A percentile compares a stretch with the other conserved stretches of the same genome.
Evolutionary conservation across 1,140 invertebrate species (phyloP).

Genomic region (Drosophila sp.): DNA sequence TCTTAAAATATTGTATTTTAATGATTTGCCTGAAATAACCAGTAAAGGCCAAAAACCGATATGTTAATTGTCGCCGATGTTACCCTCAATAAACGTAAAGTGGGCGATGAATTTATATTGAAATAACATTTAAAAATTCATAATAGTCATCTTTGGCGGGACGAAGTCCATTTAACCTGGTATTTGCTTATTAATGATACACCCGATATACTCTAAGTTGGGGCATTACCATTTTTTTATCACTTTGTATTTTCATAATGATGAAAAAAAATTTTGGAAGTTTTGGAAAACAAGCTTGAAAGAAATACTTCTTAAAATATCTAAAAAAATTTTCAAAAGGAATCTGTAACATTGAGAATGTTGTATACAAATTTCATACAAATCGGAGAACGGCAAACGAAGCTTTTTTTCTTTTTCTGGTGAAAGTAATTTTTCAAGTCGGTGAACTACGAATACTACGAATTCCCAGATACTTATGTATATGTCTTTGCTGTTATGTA

Average conservation of each 20-base stretch:
- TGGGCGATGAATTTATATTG: slow-evolving; percentile 58
- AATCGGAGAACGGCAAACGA: no score
- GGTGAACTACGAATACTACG: no score
- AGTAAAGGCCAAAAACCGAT: slow-evolving; percentile 28
- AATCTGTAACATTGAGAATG: no score
- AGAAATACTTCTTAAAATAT: no score
- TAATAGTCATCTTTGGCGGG: background rate
- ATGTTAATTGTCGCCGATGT: slow-evolving; percentile 26
- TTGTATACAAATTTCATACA: no score
- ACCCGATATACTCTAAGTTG: background rate
- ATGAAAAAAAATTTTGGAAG: no score
- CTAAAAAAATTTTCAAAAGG: no score
- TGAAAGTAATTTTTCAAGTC: no score
- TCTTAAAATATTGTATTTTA: slow-evolving; percentile 78
- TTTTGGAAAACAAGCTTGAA: no score
- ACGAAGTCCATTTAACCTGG: slow-evolving; percentile 3
- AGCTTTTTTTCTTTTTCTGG: no score
- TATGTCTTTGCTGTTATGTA: no score
- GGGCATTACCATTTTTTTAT: background rate
- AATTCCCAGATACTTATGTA: no score
- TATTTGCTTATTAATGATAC: background rate
- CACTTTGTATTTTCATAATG: background rate
- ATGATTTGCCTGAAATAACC: slow-evolving; percentile 49
- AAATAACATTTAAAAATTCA: slow-evolving; percentile 52
- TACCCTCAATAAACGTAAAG: slow-evolving; percentile 58